Base-by-base conservation (phyloP, 2,113 vertebrate genomes). In the Ancistrus triradiatus region DNA sequence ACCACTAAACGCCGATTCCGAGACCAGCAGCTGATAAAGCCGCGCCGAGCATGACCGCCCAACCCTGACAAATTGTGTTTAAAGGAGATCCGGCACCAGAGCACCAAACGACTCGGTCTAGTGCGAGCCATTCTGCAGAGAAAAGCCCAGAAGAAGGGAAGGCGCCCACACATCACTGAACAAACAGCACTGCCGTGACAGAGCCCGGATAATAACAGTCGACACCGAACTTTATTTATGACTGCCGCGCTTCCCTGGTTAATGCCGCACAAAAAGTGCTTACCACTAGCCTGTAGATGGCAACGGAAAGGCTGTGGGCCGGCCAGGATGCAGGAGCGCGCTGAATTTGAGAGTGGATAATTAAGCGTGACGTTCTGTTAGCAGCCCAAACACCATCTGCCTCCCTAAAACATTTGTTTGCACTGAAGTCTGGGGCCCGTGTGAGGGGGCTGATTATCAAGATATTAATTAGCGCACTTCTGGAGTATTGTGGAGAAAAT, bases 311-410 rank as follows among this genome's bases (percentile, higher is more conserved):
- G 50, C 62, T 47, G 18, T 27, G 63, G 67, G 56, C 57, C 17
- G 63, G 60, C 61, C 52, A 55, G 63, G 14, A 35, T 21, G 57
- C 38, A 25, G 49, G 56, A 43, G 62, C 11, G 21, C 15, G 21
- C 52, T 18, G 52, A 35, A 49, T 42, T 59, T 47, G 48, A 67
- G 72, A 73, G 64, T 40, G 51, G 66, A 70, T 79, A 73, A 77
- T 77, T 64, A 74, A 70, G 60, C 65, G 55, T 57, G 56, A 63
- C 64, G 22, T 60, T 72, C 66, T 65, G 66, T 74, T 70, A 28
- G 61, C 37, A 69, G 69, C 71, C 70, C 67, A 69, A 75, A 71
- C 66, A 67, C 66, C 75, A 76, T 74, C 74, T 78, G 76, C 66
- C 67, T 64, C 56, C 49, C 60, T 50, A 62, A 63, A 78, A 69